phyloP scores from a whole-genome alignment of 2,113 vertebrate genomes.

The Numenius arquata region DNA sequence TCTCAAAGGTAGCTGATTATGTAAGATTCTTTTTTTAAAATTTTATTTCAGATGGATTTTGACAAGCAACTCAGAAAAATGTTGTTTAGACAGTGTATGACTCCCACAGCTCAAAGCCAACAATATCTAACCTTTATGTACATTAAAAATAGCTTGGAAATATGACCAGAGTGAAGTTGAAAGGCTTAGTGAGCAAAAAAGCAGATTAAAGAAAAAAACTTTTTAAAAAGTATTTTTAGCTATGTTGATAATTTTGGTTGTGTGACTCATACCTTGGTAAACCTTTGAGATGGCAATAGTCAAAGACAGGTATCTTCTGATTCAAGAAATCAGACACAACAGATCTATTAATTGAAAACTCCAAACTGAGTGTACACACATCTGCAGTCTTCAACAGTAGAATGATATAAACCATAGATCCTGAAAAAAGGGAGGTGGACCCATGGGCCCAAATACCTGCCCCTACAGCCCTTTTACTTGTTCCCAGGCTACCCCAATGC shows the following conservation, averaged over 20 bases:
- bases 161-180: not conserved
- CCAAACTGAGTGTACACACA: not conserved
- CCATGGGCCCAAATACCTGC: fast-evolving
- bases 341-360: not conserved
- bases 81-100: not conserved
- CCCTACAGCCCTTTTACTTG: not conserved
- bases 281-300: not conserved
- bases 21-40: not conserved
- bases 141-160: not conserved
- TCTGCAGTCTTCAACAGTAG: not conserved
- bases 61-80: not conserved
- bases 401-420: not conserved
- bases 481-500: not conserved
- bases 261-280: not conserved
- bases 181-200: not conserved
- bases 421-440: not conserved
- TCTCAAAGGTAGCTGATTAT: not conserved
- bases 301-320: not conserved
- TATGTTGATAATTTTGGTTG: not conserved
- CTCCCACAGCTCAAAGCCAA: not conserved
- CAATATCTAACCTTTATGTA: not conserved
- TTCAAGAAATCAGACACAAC: not conserved
- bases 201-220: not conserved
- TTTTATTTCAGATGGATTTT: not conserved
- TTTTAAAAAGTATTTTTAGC: slow-evolving; percentile 4